Percentiles rank a stretch among this genome's conserved stretches.
Conservation (phyloP, 2,797 vertebrate genomes). For the Apogon talboti region DNA sequence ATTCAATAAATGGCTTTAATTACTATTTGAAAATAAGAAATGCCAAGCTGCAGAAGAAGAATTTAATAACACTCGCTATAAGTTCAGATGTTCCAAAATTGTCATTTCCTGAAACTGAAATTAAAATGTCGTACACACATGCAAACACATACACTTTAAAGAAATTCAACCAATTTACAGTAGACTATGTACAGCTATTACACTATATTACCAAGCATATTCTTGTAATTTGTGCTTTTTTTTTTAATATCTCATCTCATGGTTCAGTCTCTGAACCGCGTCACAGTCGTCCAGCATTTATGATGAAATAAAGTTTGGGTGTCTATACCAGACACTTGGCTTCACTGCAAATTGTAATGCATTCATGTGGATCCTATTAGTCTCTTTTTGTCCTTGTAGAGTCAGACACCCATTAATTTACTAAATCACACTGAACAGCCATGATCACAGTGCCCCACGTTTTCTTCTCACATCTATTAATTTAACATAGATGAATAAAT, state of each 20-base stretch:
- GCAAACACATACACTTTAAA: slow-evolving; percentile 6
- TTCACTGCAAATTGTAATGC: slow-evolving; percentile 78
- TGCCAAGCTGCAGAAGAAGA: slow-evolving; percentile 41
- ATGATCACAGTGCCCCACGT: slow-evolving; percentile 93
- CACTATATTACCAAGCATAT: slow-evolving; percentile 25
- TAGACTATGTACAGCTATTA: slow-evolving; percentile 5
- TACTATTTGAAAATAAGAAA: slow-evolving; percentile 62
- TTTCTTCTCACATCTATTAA: slow-evolving; percentile 97
- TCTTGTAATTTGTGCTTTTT: slow-evolving; percentile 45
- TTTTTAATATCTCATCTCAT: slow-evolving; percentile 51
- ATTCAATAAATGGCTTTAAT: slow-evolving; percentile 74
- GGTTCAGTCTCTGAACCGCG: slow-evolving; percentile 49
- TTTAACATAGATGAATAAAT: slow-evolving; percentile 99
- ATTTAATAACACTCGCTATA: slow-evolving; percentile 46
- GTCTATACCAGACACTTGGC: slow-evolving; percentile 73
- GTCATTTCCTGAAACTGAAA: slow-evolving; percentile 24
- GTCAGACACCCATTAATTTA: slow-evolving; percentile 97
- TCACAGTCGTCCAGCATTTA: slow-evolving; percentile 58
- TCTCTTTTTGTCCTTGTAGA: slow-evolving; percentile 91
- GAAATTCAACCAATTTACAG: slow-evolving; percentile 32
- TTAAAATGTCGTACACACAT: slow-evolving; percentile 4
- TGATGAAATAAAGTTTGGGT: slow-evolving; percentile 80
- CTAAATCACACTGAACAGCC: slow-evolving; percentile 95
- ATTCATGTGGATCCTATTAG: slow-evolving; percentile 87
- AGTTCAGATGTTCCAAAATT: slow-evolving; percentile 29